These are phyloP conservation scores for Phalanger gymnotis DNA, from an alignment of 2,797 vertebrate genomes.

Conservation along the genomic window DNA sequence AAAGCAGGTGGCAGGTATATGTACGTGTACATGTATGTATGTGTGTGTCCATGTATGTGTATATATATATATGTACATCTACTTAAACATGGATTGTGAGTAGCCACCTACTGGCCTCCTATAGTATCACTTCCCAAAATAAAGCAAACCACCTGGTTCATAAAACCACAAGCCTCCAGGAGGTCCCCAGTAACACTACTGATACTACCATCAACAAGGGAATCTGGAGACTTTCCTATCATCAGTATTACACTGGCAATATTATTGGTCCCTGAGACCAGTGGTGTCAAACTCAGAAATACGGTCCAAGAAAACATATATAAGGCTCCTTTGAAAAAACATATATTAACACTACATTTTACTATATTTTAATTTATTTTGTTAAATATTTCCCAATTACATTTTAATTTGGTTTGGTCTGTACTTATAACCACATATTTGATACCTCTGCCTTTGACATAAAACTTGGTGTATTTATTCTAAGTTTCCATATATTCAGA, in stretches of 20 bases:
- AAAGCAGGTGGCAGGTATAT: not conserved
- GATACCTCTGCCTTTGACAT: not conserved
- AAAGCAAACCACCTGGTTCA: not conserved
- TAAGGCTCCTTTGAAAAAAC: not conserved
- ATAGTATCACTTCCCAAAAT: not conserved
- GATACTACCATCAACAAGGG: not conserved
- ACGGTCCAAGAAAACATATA: not conserved
- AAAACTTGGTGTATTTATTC: not conserved
- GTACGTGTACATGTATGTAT: too few species aligned
- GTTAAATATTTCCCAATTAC: not conserved
- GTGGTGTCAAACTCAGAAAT: not conserved
- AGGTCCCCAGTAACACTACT: not conserved
- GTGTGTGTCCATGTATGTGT: too few species aligned
- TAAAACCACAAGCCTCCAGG: not conserved
- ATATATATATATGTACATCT: too few species aligned
- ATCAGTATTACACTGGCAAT: not conserved
- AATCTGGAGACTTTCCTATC: not conserved
- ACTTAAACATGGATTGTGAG: not conserved
- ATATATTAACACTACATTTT: not conserved
- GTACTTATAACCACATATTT: not conserved
- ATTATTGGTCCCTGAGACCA: not conserved
- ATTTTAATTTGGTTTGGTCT: not conserved
- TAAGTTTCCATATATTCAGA: not conserved
- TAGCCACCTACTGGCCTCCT: not conserved
- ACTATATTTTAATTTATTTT: not conserved